Conservation (phyloP, 2,797 vertebrate species). For the Syngnathus acus region DNA sequence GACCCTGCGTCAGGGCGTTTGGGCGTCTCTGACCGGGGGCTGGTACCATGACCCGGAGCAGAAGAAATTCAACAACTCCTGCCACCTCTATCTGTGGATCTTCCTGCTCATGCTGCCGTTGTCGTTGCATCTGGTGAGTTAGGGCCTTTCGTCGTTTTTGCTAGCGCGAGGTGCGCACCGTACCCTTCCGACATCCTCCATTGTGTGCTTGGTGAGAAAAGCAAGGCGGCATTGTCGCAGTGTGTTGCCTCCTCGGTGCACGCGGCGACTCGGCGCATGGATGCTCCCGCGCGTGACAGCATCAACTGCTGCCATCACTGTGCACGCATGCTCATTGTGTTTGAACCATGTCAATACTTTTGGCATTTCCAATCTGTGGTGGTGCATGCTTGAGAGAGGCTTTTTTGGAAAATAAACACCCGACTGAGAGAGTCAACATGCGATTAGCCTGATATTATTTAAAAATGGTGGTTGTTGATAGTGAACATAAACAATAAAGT, state of each 20-base stretch:
- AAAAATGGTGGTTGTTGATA: too few species aligned
- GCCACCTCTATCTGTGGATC: conserved; percentile 94
- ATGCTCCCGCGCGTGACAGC: conserved; percentile 40
- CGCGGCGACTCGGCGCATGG: conserved; percentile 56
- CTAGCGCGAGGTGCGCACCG: not conserved
- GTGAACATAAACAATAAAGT: too few species aligned
- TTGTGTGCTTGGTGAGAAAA: conserved; percentile 17
- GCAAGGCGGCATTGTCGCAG: conserved; percentile 61
- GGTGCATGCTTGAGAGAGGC: not conserved
- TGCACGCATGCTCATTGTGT: conserved; percentile 17
- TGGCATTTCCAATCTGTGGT: not conserved
- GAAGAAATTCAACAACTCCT: conserved; percentile 94
- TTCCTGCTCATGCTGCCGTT: conserved; percentile 87
- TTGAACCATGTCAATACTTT: not conserved
- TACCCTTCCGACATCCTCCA: conserved; percentile 2
- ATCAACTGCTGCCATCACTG: conserved; percentile 16
- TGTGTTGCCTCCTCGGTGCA: conserved; percentile 45
- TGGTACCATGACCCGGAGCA: conserved; percentile 96
- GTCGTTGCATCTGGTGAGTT: conserved; percentile 91
- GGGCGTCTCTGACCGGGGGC: conserved; percentile 93
- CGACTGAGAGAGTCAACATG: not conserved
- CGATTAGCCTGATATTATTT: too few species aligned
- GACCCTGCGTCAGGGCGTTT: conserved; percentile 90
- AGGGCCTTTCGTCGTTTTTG: not conserved
- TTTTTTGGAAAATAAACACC: not conserved